Conservation (phyloP, 53 echinoderm and acorn worm genomes). For the Paracentrotus lividus region DNA sequence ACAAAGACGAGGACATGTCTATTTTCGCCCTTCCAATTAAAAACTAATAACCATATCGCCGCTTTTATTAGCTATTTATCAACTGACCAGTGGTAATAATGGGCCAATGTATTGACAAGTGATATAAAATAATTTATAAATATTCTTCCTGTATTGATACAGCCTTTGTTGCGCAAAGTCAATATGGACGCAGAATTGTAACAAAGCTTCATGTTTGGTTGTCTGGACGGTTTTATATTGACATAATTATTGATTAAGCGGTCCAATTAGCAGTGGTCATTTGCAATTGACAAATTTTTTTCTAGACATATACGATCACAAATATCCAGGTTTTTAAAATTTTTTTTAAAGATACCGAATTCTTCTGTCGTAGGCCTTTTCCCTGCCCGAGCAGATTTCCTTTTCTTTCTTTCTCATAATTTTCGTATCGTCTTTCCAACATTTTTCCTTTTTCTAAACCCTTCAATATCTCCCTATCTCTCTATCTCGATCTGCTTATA, state of each 20-base stretch:
- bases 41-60: not conserved
- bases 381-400: not conserved
- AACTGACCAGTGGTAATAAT: conserved; percentile 8
- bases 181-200: not conserved
- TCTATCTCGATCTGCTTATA: not conserved
- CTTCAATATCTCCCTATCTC: not conserved
- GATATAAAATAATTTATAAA: not conserved
- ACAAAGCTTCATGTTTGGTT: too few relatives aligned
- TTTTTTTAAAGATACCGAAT: not conserved
- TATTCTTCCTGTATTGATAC: not conserved
- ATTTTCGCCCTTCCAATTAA: not conserved
- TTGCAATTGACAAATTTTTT: not conserved
- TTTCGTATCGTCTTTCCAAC: not conserved
- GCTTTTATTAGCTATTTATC: not conserved
- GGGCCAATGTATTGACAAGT: not conserved
- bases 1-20: not conserved
- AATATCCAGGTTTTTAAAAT: not conserved
- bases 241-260: not conserved
- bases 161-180: not conserved
- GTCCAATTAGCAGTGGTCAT: not conserved
- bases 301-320: not conserved
- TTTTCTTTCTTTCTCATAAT: not conserved
- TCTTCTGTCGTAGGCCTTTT: not conserved
- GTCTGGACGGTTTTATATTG: not conserved
- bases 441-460: not conserved